A percentile compares a stretch with the other conserved stretches of the same genome.
phyloP scores from a whole-genome alignment of 2,113 vertebrate genomes.

The Ageneiosus marmoratus region DNA sequence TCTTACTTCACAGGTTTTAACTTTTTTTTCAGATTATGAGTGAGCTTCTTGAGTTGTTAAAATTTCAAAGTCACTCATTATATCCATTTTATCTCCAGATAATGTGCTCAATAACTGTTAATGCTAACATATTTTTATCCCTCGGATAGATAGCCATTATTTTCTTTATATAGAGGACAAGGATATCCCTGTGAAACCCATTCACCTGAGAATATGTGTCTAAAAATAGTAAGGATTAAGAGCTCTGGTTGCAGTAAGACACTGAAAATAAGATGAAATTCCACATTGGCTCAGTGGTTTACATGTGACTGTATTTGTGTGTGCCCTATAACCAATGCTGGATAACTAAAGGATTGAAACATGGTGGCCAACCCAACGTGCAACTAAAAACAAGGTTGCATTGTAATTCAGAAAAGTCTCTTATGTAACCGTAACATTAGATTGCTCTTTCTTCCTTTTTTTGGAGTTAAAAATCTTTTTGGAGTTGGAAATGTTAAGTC shows the following conservation, averaged over 20 bases:
- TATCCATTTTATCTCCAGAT: not conserved
- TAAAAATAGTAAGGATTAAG: constrained; percentile 55
- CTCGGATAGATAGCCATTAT: not conserved
- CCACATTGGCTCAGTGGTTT: constrained; percentile 25
- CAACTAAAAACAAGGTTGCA: constrained; percentile 23
- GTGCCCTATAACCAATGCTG: constrained; percentile 7
- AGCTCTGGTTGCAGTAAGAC: constrained; percentile 25
- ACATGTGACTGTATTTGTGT: constrained; percentile 6
- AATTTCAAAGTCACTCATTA: not conserved
- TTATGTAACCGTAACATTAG: constrained; percentile 37
- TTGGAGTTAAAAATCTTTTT: constrained; percentile 12
- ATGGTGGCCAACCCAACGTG: constrained; percentile 8
- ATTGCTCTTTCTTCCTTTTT: not conserved
- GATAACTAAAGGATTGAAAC: constrained; percentile 28
- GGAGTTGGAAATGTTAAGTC: not conserved
- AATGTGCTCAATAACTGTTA: not conserved
- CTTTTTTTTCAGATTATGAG: not conserved
- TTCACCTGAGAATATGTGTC: constrained; percentile 20
- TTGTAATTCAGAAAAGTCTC: constrained; percentile 14
- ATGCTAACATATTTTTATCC: not conserved
- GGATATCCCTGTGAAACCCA: not conserved
- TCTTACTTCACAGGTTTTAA: not conserved
- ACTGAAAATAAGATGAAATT: constrained; percentile 16
- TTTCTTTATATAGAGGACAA: not conserved
- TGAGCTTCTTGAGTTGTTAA: not conserved